These are phyloP conservation scores for Potamarius usumacintae DNA, from an alignment of 2,113 vertebrate species.

Conservation along the genomic window DNA sequence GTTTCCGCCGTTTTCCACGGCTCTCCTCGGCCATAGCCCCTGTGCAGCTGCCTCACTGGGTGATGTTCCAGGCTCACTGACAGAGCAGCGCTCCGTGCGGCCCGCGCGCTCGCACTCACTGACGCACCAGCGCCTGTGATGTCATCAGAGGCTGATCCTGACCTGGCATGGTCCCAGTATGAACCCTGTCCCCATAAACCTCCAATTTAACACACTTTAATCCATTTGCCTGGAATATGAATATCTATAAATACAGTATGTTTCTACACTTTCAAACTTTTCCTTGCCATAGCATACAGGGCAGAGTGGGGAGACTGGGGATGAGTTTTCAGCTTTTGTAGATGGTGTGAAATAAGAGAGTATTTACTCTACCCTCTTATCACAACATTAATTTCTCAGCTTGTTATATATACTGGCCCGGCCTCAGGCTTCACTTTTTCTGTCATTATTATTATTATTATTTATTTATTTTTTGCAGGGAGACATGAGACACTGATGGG, in stretches of 20 bases:
- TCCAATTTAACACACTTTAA: background rate
- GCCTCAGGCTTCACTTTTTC: no score
- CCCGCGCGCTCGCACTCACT: conserved; percentile 65
- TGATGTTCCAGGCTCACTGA: conserved; percentile 2
- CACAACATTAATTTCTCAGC: no score
- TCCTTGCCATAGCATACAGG: no score
- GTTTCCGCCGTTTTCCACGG: conserved; percentile 78
- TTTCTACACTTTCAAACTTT: background rate
- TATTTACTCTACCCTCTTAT: no score
- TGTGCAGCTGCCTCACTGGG: conserved; percentile 9
- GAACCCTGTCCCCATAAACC: conserved; percentile 20
- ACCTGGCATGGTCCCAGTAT: conserved; percentile 7
- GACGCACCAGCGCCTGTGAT: conserved; percentile 66
- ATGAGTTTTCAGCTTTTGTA: no score
- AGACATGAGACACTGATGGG: no score
- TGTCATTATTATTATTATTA: no score
- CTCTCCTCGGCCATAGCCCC: conserved; percentile 75
- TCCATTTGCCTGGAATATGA: background rate
- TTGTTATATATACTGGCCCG: no score
- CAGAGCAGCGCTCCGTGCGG: conserved; percentile 59
- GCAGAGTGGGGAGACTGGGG: no score
- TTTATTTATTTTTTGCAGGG: no score
- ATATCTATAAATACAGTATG: background rate
- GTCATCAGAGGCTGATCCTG: conserved; percentile 74
- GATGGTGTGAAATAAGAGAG: no score